These are phyloP conservation scores for Zaprionus inermis DNA, from an alignment of 1,140 invertebrate genomes.

Conservation along the genomic window DNA sequence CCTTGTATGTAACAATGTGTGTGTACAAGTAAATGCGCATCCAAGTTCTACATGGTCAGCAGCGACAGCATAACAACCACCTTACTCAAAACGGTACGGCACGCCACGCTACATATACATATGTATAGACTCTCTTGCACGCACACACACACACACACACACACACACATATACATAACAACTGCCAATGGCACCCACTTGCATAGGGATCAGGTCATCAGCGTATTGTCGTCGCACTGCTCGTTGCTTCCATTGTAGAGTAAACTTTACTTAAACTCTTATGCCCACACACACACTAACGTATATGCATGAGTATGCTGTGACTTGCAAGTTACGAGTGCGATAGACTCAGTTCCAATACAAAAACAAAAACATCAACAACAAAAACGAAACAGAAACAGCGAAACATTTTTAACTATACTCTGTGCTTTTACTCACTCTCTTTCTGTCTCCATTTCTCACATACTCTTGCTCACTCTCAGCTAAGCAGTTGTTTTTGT, in stretches of 20 bases:
- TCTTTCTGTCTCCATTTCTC: constrained; percentile 7
- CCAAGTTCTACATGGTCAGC: constrained; percentile 30
- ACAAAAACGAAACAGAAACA: constrained; percentile 8
- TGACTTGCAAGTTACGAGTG: constrained; percentile 1
- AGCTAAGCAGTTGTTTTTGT: neutral
- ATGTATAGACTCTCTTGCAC: too few relatives aligned
- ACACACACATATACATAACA: neutral
- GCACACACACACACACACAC: constrained; percentile 2
- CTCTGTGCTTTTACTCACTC: neutral
- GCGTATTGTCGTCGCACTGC: neutral
- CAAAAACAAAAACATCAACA: constrained; percentile 6
- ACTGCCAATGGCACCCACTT: constrained; percentile 6
- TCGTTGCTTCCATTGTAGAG: constrained; percentile 4
- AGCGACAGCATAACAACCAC: constrained; percentile 37
- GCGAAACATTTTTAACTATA: constrained; percentile 22
- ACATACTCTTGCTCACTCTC: neutral
- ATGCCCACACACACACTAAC: neutral
- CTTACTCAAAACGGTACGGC: constrained; percentile 6
- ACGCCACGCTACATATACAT: neutral
- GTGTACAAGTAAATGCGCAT: constrained; percentile 34
- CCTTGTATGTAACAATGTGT: neutral
- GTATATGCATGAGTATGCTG: constrained; percentile 8
- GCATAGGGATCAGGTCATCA: constrained; percentile 11
- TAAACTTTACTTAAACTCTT: constrained; percentile 21
- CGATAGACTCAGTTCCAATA: constrained; percentile 41